phyloP scores from a whole-genome alignment of 1,140 invertebrate genomes.

The Brachionus rubens region DNA sequence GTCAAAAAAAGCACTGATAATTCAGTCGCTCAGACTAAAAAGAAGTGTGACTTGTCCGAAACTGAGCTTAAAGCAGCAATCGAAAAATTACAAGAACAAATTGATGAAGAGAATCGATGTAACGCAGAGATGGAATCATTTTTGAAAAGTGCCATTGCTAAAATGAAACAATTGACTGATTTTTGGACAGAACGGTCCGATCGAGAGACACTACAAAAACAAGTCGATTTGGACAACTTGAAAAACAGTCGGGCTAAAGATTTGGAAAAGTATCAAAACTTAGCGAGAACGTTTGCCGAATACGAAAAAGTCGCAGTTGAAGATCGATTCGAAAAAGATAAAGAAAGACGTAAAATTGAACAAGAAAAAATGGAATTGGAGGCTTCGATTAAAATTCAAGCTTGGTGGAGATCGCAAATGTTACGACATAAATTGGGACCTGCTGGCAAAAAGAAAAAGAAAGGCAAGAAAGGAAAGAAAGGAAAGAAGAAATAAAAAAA shows the following conservation, averaged over 20 bases:
- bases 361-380: conserved; percentile 41
- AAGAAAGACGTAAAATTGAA: conserved; percentile 17
- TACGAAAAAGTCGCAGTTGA: conserved; percentile 33
- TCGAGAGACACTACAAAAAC: conserved; percentile 30
- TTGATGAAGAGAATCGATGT: conserved; percentile 40
- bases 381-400: conserved; percentile 36
- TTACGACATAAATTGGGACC: conserved; percentile 25
- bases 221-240: conserved; percentile 32
- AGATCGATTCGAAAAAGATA: conserved; percentile 28
- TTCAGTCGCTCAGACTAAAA: conserved; percentile 3
- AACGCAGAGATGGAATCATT: conserved; percentile 11
- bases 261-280: conserved; percentile 42
- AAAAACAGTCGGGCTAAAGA: conserved; percentile 26
- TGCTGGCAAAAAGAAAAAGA: conserved; percentile 44
- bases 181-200: conserved; percentile 30
- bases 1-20: conserved; percentile 45
- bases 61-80: not conserved
- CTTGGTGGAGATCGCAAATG: conserved; percentile 45
- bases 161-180: conserved; percentile 30
- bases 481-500: conserved; percentile 31
- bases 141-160: conserved; percentile 32
- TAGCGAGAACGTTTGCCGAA: conserved; percentile 20
- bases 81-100: conserved; percentile 27
- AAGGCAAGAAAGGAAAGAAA: conserved; percentile 43
- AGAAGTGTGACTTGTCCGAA: conserved; percentile 34